Base-by-base conservation (phyloP, 2,888 invertebrate species). In the Metalampra italica region DNA sequence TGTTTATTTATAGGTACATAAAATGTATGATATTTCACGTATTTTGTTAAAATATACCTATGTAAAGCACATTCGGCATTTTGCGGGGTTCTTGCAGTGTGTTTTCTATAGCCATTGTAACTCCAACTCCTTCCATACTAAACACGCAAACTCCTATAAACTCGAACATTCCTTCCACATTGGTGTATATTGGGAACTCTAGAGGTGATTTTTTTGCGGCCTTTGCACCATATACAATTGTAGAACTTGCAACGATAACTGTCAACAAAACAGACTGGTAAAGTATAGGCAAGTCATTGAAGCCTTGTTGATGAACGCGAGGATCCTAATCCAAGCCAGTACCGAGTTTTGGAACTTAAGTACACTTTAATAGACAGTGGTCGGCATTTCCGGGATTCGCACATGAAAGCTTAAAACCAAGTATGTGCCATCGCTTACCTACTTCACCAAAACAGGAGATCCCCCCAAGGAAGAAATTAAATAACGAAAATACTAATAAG, bases 71-170 rank as follows among this genome's bases (percentile, higher is more conserved):
- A 0, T 60, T 3, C 0, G 56, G 56, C 5, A 79, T 71, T 12
- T 70, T 69, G 30, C 56, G 64, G 0, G 82, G 82, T 0, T 73
- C 41, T 0, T 60, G 47, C 78, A 82, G 80, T 22, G 62, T 59
- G 43, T 82, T 82, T 39, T 82, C 82, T 2, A 82, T 67, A 0
- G 78, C 65, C 47, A 82, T 44, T 0, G 72, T 66, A 0, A 64
- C 70, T 0, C 76, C 76, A 0, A 76, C 60, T 0, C 78, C 71
- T 57, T 91, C 90, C 62, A 91, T 73, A 22, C 90, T 87, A 56
- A 91, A 91, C 11, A 90, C 84, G 12, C 88, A 90, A 0, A 90
- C 84, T 5, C 91, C 90, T 48, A 87, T 76, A 61, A 90, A 91
- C 64, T 74, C 67, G 0, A 78, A 62, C 0, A 77, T 32, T 0